Conservation (phyloP, 2,888 invertebrate genomes). For the Aplocera efformata region DNA sequence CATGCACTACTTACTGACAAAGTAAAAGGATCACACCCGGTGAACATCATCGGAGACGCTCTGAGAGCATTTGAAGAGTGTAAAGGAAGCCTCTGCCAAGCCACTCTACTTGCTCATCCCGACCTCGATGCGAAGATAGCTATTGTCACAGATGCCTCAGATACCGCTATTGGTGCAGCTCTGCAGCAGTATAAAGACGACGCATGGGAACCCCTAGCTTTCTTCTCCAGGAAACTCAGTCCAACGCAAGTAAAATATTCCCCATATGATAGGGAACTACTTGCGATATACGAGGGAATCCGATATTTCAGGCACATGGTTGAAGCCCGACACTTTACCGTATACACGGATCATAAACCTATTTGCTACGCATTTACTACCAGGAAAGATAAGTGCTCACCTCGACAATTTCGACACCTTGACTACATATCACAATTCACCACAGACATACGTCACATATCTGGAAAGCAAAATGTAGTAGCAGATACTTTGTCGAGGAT, state of each 20-base stretch:
- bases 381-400: conserved; percentile 29
- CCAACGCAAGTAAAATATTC: conserved; percentile 28
- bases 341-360: conserved; percentile 31
- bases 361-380: conserved; percentile 41
- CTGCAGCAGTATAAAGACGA: conserved; percentile 36
- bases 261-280: conserved; percentile 44
- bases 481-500: conserved; percentile 37
- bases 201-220: conserved; percentile 38
- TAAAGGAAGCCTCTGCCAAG: conserved; percentile 25
- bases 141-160: conserved; percentile 42
- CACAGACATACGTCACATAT: conserved; percentile 23
- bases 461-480: conserved; percentile 29
- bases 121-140: conserved; percentile 26
- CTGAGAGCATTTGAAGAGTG: conserved; percentile 11
- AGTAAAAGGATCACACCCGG: conserved; percentile 28
- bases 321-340: conserved; percentile 15
- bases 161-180: conserved; percentile 40
- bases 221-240: conserved; percentile 36
- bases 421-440: conserved; percentile 30
- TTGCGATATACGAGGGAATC: conserved; percentile 37
- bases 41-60: conserved; percentile 23
- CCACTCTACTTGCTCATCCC: conserved; percentile 35
- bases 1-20: conserved; percentile 28
- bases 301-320: conserved; percentile 12
- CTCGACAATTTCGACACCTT: conserved; percentile 26